Evolutionary conservation across 2,797 vertebrate genomes (phyloP).

Genomic region (Rhynchotus rufescens): DNA sequence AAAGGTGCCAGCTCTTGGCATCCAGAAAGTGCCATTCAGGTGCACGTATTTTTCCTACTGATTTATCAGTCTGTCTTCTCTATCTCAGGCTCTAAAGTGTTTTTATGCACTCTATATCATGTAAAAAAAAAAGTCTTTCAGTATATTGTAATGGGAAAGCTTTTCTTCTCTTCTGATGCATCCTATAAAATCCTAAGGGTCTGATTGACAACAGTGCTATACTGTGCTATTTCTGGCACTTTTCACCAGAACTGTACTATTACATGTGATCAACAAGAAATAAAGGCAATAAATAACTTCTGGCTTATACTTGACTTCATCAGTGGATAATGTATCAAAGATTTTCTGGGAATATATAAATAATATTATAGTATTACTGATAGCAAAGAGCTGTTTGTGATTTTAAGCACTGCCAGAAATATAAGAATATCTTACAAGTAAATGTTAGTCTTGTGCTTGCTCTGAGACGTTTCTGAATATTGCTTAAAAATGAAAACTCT

Average conservation of each 20-base stretch:
- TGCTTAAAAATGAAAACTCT: slow-evolving; percentile 9
- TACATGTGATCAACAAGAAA: background rate
- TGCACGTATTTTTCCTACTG: background rate
- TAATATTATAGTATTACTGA: background rate
- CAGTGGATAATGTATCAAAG: background rate
- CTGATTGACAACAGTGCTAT: background rate
- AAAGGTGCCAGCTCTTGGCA: background rate
- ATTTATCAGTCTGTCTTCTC: background rate
- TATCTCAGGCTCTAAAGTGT: background rate
- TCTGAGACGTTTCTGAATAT: background rate
- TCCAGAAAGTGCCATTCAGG: background rate
- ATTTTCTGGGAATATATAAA: background rate
- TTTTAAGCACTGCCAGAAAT: background rate
- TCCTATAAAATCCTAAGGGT: background rate
- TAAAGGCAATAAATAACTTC: background rate
- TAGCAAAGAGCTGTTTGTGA: background rate
- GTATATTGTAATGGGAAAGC: background rate
- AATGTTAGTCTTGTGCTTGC: background rate
- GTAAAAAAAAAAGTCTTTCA: background rate
- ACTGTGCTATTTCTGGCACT: slow-evolving; percentile 2
- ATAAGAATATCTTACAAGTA: background rate
- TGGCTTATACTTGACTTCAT: background rate
- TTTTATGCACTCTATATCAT: background rate
- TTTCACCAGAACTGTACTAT: background rate
- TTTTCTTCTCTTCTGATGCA: background rate